A percentile compares a stretch with the other conserved stretches of the same genome.
These are phyloP conservation scores for Myrmecobius fasciatus DNA, from an alignment of 2,113 vertebrate genomes.

Conservation along the genomic window DNA sequence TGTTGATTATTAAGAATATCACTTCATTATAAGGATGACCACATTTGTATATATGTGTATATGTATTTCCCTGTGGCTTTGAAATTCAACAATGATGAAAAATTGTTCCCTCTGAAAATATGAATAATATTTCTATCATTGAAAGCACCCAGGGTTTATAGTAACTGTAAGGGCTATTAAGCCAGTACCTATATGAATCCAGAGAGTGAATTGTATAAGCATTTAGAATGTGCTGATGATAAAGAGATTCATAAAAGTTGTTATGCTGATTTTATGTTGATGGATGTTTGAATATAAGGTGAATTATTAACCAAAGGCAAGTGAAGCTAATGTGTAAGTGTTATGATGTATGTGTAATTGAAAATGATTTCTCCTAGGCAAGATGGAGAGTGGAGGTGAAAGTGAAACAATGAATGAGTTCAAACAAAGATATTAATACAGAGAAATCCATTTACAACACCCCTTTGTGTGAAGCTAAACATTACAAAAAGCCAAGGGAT, in stretches of 20 bases:
- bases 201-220: slow-evolving; percentile 85
- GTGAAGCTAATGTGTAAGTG: slow-evolving; percentile 86
- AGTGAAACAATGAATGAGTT: slow-evolving; percentile 81
- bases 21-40: slow-evolving; percentile 13
- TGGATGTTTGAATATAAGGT: slow-evolving; percentile 86
- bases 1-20: not conserved
- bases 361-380: slow-evolving; percentile 84
- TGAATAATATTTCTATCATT: slow-evolving; percentile 82
- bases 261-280: slow-evolving; percentile 90
- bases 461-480: slow-evolving; percentile 39
- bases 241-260: slow-evolving; percentile 88
- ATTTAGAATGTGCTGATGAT: slow-evolving; percentile 86
- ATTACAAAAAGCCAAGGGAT: slow-evolving; percentile 52
- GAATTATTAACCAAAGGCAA: slow-evolving; percentile 87
- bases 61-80: slow-evolving; percentile 34
- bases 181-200: slow-evolving; percentile 84
- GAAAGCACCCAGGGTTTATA: slow-evolving; percentile 84
- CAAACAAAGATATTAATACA: slow-evolving; percentile 81
- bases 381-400: slow-evolving; percentile 77
- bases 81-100: slow-evolving; percentile 79
- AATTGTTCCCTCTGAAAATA: slow-evolving; percentile 80
- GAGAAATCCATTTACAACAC: slow-evolving; percentile 72
- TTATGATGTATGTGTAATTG: slow-evolving; percentile 86
- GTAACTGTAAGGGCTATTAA: slow-evolving; percentile 88
- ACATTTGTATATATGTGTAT: not conserved